Base-by-base conservation (phyloP, 1,140 invertebrate genomes). In the Drosophila malerkotliana region DNA sequence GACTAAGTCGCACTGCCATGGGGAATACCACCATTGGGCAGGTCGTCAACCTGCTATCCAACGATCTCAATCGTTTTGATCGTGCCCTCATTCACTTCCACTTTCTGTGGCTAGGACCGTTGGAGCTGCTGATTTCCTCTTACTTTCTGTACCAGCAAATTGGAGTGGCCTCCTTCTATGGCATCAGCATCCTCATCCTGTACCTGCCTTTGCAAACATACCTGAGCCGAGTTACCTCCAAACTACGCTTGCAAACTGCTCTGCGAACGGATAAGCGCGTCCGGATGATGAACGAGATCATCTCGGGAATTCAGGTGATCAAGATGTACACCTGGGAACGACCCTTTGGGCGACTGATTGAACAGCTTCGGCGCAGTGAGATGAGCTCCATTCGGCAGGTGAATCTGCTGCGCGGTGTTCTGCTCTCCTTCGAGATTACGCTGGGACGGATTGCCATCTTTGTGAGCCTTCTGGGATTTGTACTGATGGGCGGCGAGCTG, bases 261-360 rank as follows among this genome's bases (percentile, higher is more conserved):
- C 66, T 93, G 2, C 93, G 94, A 73, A 98, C 97, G 0, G 97
- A 98, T 90, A 94, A 97, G 79, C 92, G 97, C 62, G 95, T 98
- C 1, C 93, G 95, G 44, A 91, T 97, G 44, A 98, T 98, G 96
- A 97, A 96, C 85, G 97, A 98, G 92, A 96, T 98, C 6, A 95
- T 98, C 18, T 93, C 94, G 52, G 97, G 96, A 0, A 97, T 98
- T 68, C 95, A 97, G 92, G 82, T 89, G 51, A 88, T 98, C 12
- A 98, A 98, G 92, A 97, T 98, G 96, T 97, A 97, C 72, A 95
- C 96, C 1, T 97, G 96, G 96, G 96, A 97, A 89, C 93, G 94
- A 71, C 94, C 95, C 0, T 97, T 97, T 77, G 93, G 94, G 30
- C 93, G 92, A 45, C 92, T 97, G 2, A 93, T 96, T 1, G 92